A percentile compares a stretch with the other conserved stretches of the same genome.
phyloP scores from a whole-genome alignment of 2,888 invertebrate species.

The Caenorhabditis becei region DNA sequence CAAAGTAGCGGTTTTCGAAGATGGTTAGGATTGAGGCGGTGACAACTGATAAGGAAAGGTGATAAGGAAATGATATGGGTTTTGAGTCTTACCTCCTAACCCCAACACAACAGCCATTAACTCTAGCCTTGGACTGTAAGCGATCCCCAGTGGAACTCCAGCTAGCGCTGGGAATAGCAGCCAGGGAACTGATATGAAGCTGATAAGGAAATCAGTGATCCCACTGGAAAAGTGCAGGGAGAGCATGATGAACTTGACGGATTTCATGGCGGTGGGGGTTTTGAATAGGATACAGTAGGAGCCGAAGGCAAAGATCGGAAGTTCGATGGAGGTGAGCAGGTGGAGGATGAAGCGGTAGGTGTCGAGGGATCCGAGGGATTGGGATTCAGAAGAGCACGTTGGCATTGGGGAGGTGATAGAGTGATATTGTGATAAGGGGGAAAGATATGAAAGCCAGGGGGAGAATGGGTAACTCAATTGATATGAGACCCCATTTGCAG shows the following conservation, averaged over 20 bases:
- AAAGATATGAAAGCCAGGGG: too few relatives aligned
- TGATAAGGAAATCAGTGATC: neutral
- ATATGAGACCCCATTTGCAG: too few relatives aligned
- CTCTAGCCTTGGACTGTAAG: neutral
- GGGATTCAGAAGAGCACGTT: neutral
- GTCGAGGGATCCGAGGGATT: neutral
- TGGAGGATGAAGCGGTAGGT: neutral
- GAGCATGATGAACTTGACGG: neutral
- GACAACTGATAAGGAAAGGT: conserved; percentile 34
- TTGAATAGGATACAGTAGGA: neutral
- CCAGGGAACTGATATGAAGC: neutral
- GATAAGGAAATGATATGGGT: neutral
- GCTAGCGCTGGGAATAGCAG: neutral
- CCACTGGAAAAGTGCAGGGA: neutral
- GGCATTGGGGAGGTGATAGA: neutral
- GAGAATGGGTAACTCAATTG: too few relatives aligned
- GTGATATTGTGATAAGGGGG: too few relatives aligned
- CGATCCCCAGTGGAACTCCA: neutral
- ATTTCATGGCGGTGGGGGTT: neutral
- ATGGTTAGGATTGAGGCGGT: conserved; percentile 16
- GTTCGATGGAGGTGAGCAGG: neutral
- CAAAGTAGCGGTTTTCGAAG: conserved; percentile 41
- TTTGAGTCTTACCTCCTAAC: neutral
- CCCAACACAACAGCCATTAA: neutral
- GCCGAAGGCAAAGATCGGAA: neutral